These are phyloP conservation scores for Aphidius colemani DNA, from an alignment of 2,888 invertebrate genomes.

Conservation along the genomic window DNA sequence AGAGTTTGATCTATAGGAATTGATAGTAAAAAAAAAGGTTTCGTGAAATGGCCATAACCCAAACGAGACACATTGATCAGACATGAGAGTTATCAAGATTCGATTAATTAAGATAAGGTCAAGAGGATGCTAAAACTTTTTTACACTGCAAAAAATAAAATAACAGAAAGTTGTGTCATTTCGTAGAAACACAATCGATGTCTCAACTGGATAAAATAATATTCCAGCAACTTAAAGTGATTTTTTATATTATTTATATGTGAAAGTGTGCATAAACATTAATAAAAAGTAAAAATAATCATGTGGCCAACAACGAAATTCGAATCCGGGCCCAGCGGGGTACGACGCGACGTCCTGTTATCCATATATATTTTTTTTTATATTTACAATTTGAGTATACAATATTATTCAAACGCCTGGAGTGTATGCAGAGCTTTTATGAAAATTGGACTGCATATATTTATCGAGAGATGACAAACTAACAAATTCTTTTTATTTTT, in stretches of 20 bases:
- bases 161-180: not conserved
- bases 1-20: not conserved
- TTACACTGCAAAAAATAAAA: not conserved
- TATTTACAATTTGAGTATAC: too few species aligned
- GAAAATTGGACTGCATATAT: not conserved
- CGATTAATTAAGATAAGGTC: conserved; percentile 27
- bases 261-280: conserved; percentile 2
- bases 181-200: not conserved
- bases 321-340: conserved; percentile 39
- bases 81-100: conserved; percentile 22
- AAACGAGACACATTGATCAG: too few species aligned
- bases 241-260: not conserved
- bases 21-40: too few species aligned
- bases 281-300: not conserved
- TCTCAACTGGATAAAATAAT: not conserved
- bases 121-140: not conserved
- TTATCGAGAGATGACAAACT: conserved; percentile 5
- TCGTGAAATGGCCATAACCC: too few species aligned
- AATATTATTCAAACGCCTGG: too few species aligned
- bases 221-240: too few species aligned
- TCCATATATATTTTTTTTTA: not conserved
- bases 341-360: conserved; percentile 44
- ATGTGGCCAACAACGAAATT: conserved; percentile 22
- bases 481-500: too few species aligned
- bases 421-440: not conserved